These are phyloP conservation scores for Imbricaverruca yamaguchii DNA, from an alignment of 2,888 invertebrate genomes.

Conservation along the genomic window DNA sequence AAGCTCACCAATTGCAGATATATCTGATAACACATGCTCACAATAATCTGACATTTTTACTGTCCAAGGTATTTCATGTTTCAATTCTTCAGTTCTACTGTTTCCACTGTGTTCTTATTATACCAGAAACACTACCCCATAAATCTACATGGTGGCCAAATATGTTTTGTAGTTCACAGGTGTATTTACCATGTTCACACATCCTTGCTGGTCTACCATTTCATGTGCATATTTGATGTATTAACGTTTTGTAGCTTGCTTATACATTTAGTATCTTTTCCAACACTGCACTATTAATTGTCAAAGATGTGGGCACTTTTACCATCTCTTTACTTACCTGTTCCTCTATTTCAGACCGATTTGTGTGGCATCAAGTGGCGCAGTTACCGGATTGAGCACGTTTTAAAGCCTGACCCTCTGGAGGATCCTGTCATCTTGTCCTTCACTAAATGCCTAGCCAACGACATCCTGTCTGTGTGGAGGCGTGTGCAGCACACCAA, in stretches of 20 bases:
- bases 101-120: background rate
- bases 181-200: too few relatives aligned
- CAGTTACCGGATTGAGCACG: conserved; percentile 42
- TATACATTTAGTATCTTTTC: too few relatives aligned
- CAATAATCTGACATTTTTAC: too few relatives aligned
- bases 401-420: conserved; percentile 49
- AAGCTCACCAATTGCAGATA: too few relatives aligned
- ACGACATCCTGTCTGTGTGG: conserved; percentile 97
- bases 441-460: conserved; percentile 55
- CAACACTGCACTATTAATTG: conserved; percentile 23
- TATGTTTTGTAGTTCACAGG: too few relatives aligned
- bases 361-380: conserved; percentile 99
- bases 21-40: too few relatives aligned
- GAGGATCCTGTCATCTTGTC: conserved; percentile 85
- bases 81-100: background rate
- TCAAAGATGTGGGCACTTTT: conserved; percentile 29
- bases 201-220: too few relatives aligned
- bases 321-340: too few relatives aligned
- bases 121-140: too few relatives aligned
- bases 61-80: too few relatives aligned
- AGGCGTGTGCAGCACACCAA: conserved; percentile 62
- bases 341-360: conserved; percentile 72
- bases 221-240: background rate
- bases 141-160: too few relatives aligned
- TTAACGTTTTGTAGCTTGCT: background rate